A percentile compares a stretch with the other conserved stretches of the same genome.
Evolutionary conservation across 2,113 vertebrate genomes (phyloP).

Genomic region (Brachyhypopomus occidentalis): DNA sequence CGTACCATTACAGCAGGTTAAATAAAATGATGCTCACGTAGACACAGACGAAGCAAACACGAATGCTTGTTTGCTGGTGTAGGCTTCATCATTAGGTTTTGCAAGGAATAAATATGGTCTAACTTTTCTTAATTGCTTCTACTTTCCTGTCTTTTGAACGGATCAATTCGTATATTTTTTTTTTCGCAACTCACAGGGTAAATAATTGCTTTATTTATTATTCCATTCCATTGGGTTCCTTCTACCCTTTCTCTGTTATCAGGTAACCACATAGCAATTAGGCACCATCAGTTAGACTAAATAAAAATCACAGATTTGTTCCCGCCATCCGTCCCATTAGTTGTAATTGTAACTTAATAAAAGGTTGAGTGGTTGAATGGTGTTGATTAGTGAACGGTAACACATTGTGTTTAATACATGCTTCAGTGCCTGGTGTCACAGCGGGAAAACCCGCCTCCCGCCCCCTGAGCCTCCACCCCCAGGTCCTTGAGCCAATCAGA

Average conservation of each 20-base stretch:
- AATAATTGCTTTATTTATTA: too few species aligned
- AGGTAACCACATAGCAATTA: background rate
- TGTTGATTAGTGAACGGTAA: background rate
- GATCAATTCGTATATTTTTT: too few species aligned
- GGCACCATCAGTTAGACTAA: background rate
- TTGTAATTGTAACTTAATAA: background rate
- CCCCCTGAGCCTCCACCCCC: background rate
- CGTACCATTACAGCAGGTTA: too few species aligned
- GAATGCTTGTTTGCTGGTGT: too few species aligned
- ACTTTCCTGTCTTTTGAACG: too few species aligned
- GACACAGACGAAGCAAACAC: too few species aligned
- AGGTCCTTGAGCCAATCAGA: background rate
- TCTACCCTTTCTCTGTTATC: background rate
- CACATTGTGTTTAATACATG: background rate
- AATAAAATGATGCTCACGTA: too few species aligned
- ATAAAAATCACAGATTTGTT: constrained; percentile 1
- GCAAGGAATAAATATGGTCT: too few species aligned
- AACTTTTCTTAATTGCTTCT: too few species aligned
- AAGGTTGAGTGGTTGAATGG: background rate
- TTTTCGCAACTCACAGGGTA: too few species aligned
- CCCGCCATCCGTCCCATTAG: background rate
- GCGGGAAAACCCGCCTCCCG: background rate
- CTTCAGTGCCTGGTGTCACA: background rate
- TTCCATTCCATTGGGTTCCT: background rate
- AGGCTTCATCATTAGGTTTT: too few species aligned